phyloP scores from a whole-genome alignment of 2,113 vertebrate genomes.

The Oenanthe melanoleuca region DNA sequence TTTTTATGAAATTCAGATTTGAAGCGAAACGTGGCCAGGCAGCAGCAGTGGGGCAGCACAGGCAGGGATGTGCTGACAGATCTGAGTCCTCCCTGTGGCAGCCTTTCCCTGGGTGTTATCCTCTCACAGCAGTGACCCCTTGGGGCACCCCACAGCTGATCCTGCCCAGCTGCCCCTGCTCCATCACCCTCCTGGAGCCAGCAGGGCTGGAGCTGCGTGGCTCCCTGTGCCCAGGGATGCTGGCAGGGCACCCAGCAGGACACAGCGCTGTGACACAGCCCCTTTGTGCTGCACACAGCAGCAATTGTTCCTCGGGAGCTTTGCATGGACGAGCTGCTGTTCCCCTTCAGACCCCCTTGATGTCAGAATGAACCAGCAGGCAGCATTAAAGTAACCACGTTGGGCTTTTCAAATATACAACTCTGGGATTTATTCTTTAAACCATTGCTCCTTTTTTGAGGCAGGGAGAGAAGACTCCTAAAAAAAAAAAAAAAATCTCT shows the following conservation, averaged over 20 bases:
- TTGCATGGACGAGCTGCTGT: not conserved
- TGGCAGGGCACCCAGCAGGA: not conserved
- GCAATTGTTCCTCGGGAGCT: not conserved
- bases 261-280: not conserved
- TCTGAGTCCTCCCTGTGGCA: accelerated
- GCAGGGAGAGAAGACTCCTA: not conserved
- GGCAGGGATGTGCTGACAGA: accelerated
- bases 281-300: constrained; percentile 28
- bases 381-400: not conserved
- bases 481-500: not conserved
- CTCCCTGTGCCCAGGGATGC: not conserved
- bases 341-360: not conserved
- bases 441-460: not conserved
- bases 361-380: not conserved
- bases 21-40: not conserved
- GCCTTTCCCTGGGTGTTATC: accelerated
- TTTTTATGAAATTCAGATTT: not conserved
- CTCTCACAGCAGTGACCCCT: not conserved
- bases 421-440: not conserved
- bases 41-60: not conserved
- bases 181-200: not conserved
- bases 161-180: not conserved
- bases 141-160: accelerated
- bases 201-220: not conserved
- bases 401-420: not conserved